Base-by-base conservation (phyloP, 2,113 vertebrate genomes). In the Cacatua alba region DNA sequence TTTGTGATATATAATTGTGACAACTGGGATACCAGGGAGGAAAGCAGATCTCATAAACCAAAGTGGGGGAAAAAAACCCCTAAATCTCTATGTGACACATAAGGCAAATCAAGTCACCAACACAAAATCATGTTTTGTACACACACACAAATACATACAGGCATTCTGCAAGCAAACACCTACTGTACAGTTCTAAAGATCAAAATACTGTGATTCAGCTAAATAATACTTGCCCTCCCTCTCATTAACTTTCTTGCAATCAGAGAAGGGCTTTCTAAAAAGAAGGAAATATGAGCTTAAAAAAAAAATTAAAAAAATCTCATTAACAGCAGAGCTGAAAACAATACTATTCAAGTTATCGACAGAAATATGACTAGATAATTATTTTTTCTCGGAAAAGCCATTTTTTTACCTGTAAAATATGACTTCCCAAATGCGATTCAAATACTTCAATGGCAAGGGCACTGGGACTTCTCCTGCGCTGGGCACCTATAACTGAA, bases 391-490 rank as follows among this genome's bases (percentile, higher is more conserved):
- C 65, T 92, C 91, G 63, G 53, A 94, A 94, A 97, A 94, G 89
- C 65, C 72, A 43, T 81, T 94, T 83, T 93, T 97, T 97, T 99
- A 99, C 99, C 99, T 99, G 99, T 96, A 99, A 98, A 98, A 99
- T 99, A 98, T 99, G 99, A 98, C 99, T 99, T 97, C 99, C 99
- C 98, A 99, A 98, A 98, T 99, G 99, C 98, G 99, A 98, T 94
- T 99, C 99, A 97, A 99, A 99, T 96, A 99, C 98, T 96, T 99
- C 99, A 72, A 99, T 98, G 93, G 99, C 99, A 87, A 99, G 94
- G 86, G 97, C 97, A 94, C 98, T 99, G 97, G 98, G 99, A 95
- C 98, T 99, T 98, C 99, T 99, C 98, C 99, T 99, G 97, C 99
- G 97, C 96, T 99, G 99, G 91, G 98, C 97, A 97, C 99, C 99